phyloP scores from a whole-genome alignment of 2,113 vertebrate species.

The Ophiodon elongatus region DNA sequence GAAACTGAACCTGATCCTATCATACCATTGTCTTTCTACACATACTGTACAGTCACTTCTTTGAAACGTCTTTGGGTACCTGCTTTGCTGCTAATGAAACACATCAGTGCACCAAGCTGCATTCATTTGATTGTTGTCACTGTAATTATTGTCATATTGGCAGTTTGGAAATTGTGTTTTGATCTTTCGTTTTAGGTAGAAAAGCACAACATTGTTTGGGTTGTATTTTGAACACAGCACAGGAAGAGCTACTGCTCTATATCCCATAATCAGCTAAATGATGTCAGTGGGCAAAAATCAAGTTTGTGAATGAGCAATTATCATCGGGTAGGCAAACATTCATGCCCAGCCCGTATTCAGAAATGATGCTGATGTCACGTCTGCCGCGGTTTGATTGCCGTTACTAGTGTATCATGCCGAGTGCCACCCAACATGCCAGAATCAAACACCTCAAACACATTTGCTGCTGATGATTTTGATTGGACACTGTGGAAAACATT shows the following conservation, averaged over 20 bases:
- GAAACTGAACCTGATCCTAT: background rate
- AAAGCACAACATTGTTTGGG: background rate
- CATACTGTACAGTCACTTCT: background rate
- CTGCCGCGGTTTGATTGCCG: slow-evolving; percentile 52
- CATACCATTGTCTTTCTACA: background rate
- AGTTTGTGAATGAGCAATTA: slow-evolving; percentile 40
- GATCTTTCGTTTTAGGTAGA: background rate
- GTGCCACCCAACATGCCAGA: slow-evolving; percentile 38
- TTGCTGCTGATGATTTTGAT: slow-evolving; percentile 42
- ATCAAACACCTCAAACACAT: slow-evolving; percentile 47
- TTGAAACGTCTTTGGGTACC: background rate
- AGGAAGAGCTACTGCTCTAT: slow-evolving; percentile 27
- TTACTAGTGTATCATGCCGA: slow-evolving; percentile 38
- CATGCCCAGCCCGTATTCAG: slow-evolving; percentile 29
- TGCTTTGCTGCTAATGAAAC: slow-evolving; percentile 11
- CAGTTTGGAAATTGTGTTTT: slow-evolving; percentile 12
- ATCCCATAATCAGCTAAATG: slow-evolving; percentile 45
- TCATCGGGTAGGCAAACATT: slow-evolving; percentile 17
- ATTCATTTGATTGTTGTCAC: background rate
- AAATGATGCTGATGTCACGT: slow-evolving; percentile 33
- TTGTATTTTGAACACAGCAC: slow-evolving; percentile 12
- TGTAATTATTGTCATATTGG: background rate
- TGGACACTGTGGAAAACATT: slow-evolving; percentile 52
- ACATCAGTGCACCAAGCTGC: background rate
- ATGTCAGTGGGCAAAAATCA: slow-evolving; percentile 38